Evolutionary conservation across 2,888 invertebrate species (phyloP), one percentile per base, ranked within the genome.

Genomic region (Helicoverpa assulta): DNA sequence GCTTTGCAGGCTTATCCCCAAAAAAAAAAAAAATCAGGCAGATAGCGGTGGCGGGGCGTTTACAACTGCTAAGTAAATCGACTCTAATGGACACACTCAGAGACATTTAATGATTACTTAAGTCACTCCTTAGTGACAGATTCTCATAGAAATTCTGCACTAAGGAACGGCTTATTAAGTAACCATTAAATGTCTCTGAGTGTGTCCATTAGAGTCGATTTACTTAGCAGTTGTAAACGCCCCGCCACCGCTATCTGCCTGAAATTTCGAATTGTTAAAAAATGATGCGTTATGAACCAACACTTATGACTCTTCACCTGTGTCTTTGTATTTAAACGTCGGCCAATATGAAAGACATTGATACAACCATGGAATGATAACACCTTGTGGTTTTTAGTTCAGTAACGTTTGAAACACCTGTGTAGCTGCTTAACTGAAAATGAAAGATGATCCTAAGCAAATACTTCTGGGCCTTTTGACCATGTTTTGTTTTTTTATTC

Each of bases 41-140:
- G 88, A 87, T 87, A 80, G 79, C 88, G 89, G 86, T 69, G 89
- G 86, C 85, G 85, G 84, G 8, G 0, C 83, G 84, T 84, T 80
- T 86, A 90, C 89, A 89, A 88, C 85, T 88, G 88, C 84, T 87
- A 88, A 91, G 88, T 90, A 91, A 91, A 92, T 91, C 88, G 89
- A 82, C 84, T 81, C 82, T 83, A 85, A 26, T n/a, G n/a, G n/a
- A n/a, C n/a, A n/a, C n/a, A n/a, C n/a, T n/a, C n/a, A n/a, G n/a
- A n/a, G n/a, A n/a, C n/a, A n/a, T n/a, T n/a, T n/a, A n/a, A n/a
- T n/a, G n/a, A n/a, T n/a, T n/a, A n/a, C n/a, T n/a, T n/a, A n/a
- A n/a, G n/a, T n/a, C n/a, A n/a, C n/a, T n/a, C n/a, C n/a, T n/a
- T n/a, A n/a, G n/a, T n/a, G n/a, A n/a, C n/a, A n/a, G n/a, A n/a